Evolutionary conservation across 2,797 vertebrate genomes (phyloP).

Genomic region (Coracias cyanogaster): DNA sequence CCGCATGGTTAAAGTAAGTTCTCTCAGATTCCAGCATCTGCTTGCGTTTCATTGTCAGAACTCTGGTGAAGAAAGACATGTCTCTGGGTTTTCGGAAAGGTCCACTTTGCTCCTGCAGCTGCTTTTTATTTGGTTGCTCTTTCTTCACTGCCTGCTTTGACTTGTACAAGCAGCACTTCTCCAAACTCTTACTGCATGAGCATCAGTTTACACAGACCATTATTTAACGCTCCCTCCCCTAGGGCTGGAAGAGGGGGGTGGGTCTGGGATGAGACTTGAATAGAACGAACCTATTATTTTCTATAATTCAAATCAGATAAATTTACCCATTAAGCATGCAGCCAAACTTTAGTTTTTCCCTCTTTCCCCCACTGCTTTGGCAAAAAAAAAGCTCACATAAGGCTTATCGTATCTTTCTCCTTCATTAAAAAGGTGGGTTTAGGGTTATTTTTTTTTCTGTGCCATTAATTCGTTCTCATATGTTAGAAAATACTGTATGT

Average conservation of each 20-base stretch:
- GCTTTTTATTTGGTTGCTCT: slow-evolving; percentile 16
- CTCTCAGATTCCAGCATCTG: slow-evolving; percentile 23
- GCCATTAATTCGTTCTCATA: neutral
- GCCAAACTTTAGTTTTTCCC: neutral
- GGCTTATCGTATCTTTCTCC: neutral
- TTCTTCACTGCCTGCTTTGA: slow-evolving; percentile 37
- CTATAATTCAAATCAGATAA: slow-evolving; percentile 65
- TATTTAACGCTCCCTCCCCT: slow-evolving; percentile 76
- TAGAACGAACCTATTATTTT: slow-evolving; percentile 56
- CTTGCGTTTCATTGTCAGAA: slow-evolving; percentile 55
- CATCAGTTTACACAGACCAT: slow-evolving; percentile 79
- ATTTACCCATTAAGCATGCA: slow-evolving; percentile 1
- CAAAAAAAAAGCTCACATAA: neutral
- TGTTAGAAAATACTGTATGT: neutral
- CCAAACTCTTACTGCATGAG: slow-evolving; percentile 57
- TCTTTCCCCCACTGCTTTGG: neutral
- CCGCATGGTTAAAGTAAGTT: neutral
- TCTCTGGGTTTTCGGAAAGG: neutral
- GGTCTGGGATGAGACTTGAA: slow-evolving; percentile 67
- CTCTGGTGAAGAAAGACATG: slow-evolving; percentile 80
- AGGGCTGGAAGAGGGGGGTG: slow-evolving; percentile 68
- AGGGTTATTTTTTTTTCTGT: neutral
- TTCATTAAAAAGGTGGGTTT: neutral
- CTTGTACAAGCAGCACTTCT: slow-evolving; percentile 52
- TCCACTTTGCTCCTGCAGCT: slow-evolving; percentile 12